phyloP scores from a whole-genome alignment of 92 coral and sea anemone genomes.

The Parazoanthus swiftii region DNA sequence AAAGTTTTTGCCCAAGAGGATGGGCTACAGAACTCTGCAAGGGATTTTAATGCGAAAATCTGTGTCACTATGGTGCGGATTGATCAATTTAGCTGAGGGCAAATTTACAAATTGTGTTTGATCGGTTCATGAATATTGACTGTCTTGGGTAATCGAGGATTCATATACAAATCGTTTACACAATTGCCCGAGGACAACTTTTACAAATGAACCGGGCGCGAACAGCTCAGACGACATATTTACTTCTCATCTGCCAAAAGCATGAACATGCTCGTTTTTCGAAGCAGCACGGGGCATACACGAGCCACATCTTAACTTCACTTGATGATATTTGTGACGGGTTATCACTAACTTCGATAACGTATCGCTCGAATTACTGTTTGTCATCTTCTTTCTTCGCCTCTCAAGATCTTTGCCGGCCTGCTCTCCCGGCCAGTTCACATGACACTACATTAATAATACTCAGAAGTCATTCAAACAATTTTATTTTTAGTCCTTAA shows the following conservation, averaged over 20 bases:
- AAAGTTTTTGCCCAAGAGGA: constrained; percentile 2
- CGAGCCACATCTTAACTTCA: constrained; percentile 3
- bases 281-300: background rate
- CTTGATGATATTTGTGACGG: constrained; percentile 9
- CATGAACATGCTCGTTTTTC: background rate
- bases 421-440: constrained; percentile 39
- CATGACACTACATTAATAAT: constrained; percentile 3
- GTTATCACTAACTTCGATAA: constrained; percentile 29
- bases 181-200: constrained; percentile 12
- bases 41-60: constrained; percentile 25
- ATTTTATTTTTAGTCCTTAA: background rate
- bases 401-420: constrained; percentile 5
- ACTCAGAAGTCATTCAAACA: constrained; percentile 21
- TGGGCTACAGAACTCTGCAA: background rate
- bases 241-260: background rate
- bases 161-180: constrained; percentile 29
- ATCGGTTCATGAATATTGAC: constrained; percentile 12
- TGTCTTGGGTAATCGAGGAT: constrained; percentile 19
- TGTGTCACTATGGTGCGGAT: constrained; percentile 3
- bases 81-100: constrained; percentile 25
- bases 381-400: constrained; percentile 45
- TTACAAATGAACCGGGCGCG: background rate
- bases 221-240: background rate
- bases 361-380: constrained; percentile 29
- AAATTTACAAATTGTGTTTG: constrained; percentile 6